A percentile compares a stretch with the other conserved stretches of the same genome.
Conservation (phyloP, 2,888 invertebrate species). For the Apantesis nais region DNA sequence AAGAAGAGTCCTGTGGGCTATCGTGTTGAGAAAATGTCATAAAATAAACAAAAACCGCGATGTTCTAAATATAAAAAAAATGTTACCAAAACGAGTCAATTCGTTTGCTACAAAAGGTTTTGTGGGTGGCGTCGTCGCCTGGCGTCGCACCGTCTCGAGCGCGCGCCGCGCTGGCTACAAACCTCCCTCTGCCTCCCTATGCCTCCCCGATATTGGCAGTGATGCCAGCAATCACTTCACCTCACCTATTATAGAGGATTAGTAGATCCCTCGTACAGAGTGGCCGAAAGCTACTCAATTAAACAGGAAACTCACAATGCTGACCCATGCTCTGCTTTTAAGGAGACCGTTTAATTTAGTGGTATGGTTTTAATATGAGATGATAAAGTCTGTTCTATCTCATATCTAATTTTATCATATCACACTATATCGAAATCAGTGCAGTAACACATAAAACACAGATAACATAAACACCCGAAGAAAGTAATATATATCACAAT, state of each 20-base stretch:
- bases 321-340: neutral
- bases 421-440: neutral
- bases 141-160: constrained; percentile 46
- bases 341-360: neutral
- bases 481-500: neutral
- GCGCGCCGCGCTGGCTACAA: constrained; percentile 25
- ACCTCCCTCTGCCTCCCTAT: constrained; percentile 16
- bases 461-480: neutral
- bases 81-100: constrained; percentile 17
- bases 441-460: neutral
- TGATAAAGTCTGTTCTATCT: neutral
- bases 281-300: constrained; percentile 11
- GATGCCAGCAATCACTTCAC: constrained; percentile 18
- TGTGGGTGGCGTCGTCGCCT: constrained; percentile 16
- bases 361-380: neutral
- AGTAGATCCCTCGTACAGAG: constrained; percentile 2
- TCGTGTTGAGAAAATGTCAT: neutral
- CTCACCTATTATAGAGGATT: constrained; percentile 29
- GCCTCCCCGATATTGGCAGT: neutral
- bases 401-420: neutral
- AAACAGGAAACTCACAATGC: constrained; percentile 5
- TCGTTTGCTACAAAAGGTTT: constrained; percentile 14
- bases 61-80: constrained; percentile 8
- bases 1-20: neutral
- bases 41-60: neutral